These are phyloP conservation scores for Dicrurus megarhynchus DNA, from an alignment of 2,113 vertebrate species.

Conservation along the genomic window DNA sequence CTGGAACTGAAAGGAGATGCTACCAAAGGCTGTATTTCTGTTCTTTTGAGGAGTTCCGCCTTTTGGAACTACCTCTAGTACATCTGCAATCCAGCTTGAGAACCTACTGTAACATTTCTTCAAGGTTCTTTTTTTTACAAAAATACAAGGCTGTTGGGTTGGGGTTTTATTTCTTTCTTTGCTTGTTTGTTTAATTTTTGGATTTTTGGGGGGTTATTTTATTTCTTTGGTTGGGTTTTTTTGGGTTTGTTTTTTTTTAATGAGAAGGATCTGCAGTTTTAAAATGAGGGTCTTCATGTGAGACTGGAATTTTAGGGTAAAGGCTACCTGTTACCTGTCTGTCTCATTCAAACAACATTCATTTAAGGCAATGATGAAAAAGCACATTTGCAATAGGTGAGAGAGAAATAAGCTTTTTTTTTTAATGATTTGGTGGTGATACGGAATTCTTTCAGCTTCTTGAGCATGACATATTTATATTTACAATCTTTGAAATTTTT, in stretches of 20 bases:
- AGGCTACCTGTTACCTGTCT: neutral
- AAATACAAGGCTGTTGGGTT: neutral
- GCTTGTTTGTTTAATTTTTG: neutral
- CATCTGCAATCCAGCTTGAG: neutral
- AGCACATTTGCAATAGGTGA: neutral
- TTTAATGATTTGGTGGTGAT: neutral
- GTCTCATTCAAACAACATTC: neutral
- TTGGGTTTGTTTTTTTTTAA: neutral
- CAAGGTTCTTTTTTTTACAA: neutral
- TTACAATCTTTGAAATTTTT: neutral
- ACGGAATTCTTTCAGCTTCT: neutral
- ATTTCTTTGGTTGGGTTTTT: neutral
- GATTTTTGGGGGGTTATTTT: too few relatives aligned
- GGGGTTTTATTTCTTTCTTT: neutral
- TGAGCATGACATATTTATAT: neutral
- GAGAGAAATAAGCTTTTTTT: neutral
- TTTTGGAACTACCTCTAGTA: neutral
- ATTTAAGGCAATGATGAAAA: neutral
- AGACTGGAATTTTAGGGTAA: neutral
- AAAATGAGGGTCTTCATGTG: neutral
- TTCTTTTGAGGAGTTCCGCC: neutral
- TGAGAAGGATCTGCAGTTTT: neutral
- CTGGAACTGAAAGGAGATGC: neutral
- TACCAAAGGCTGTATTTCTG: neutral
- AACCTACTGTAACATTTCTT: neutral